These are phyloP conservation scores for Lethenteron reissneri DNA, from an alignment of 2,113 vertebrate species.

Conservation along the genomic window DNA sequence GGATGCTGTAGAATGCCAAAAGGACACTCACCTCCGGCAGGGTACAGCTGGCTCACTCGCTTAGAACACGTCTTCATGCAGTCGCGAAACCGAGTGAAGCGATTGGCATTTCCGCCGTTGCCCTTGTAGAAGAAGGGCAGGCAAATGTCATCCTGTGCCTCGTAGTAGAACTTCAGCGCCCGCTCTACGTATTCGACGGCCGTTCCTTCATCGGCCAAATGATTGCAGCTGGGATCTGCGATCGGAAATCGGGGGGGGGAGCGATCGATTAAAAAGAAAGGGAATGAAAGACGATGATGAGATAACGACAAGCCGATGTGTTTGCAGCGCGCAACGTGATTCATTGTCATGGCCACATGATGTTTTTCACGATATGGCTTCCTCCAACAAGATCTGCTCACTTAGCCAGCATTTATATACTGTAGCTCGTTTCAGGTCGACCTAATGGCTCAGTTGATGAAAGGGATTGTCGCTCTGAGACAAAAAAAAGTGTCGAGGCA, in stretches of 20 bases:
- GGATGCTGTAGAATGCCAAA: constrained; percentile 2
- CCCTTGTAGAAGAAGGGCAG: constrained; percentile 21
- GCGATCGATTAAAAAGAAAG: background rate
- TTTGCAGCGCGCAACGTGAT: no score
- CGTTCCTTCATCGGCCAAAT: constrained; percentile 9
- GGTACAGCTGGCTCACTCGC: constrained; percentile 15
- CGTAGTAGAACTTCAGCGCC: constrained; percentile 13
- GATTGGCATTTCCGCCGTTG: constrained; percentile 25
- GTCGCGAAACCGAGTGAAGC: constrained; percentile 20
- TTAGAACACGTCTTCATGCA: constrained; percentile 24
- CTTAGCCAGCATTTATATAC: no score
- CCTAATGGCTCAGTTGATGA: no score
- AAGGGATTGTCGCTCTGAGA: no score
- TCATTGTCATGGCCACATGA: no score
- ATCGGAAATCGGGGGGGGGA: background rate
- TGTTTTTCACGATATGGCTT: no score
- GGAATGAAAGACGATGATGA: background rate
- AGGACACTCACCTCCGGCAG: constrained; percentile 16
- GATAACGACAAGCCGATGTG: constrained; percentile 43
- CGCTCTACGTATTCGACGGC: background rate
- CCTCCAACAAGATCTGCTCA: no score
- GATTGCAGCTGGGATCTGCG: constrained; percentile 15
- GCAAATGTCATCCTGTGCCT: constrained; percentile 13
- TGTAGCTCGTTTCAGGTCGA: no score
- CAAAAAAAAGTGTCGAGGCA: no score